Percentiles rank a stretch among this genome's conserved stretches.
Conservation (phyloP, 2,113 vertebrate species). For the Vicugna pacos region DNA sequence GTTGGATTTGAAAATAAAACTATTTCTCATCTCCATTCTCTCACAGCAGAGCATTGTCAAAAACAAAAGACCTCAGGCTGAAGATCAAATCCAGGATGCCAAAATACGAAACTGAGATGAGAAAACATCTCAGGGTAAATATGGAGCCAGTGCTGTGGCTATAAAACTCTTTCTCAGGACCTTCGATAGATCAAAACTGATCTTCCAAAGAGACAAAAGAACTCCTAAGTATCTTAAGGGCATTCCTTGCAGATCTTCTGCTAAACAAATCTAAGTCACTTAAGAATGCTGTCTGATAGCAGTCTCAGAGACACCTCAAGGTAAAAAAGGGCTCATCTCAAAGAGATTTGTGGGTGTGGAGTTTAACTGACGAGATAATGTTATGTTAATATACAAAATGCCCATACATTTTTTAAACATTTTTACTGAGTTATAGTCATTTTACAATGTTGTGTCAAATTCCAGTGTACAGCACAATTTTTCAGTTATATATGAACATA, state of each 20-base stretch:
- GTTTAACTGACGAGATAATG: not conserved
- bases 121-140: conserved; percentile 13
- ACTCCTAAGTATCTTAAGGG: not conserved
- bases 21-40: not conserved
- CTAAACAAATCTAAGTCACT: not conserved
- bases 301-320: not conserved
- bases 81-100: conserved; percentile 26
- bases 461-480: too few relatives aligned
- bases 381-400: not conserved
- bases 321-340: not conserved
- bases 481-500: too few relatives aligned
- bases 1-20: not conserved
- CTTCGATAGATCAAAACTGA: not conserved
- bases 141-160: not conserved
- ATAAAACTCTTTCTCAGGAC: not conserved
- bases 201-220: not conserved
- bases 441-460: too few relatives aligned
- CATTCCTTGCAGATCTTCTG: not conserved
- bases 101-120: not conserved
- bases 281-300: not conserved
- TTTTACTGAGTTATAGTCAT: too few relatives aligned
- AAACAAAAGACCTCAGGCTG: not conserved
- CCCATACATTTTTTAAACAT: not conserved
- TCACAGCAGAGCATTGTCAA: not conserved
- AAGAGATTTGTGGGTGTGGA: not conserved